A percentile compares a stretch with the other conserved stretches of the same genome.
phyloP scores from a whole-genome alignment of 1,140 invertebrate genomes.

The Solenopsis fugax region DNA sequence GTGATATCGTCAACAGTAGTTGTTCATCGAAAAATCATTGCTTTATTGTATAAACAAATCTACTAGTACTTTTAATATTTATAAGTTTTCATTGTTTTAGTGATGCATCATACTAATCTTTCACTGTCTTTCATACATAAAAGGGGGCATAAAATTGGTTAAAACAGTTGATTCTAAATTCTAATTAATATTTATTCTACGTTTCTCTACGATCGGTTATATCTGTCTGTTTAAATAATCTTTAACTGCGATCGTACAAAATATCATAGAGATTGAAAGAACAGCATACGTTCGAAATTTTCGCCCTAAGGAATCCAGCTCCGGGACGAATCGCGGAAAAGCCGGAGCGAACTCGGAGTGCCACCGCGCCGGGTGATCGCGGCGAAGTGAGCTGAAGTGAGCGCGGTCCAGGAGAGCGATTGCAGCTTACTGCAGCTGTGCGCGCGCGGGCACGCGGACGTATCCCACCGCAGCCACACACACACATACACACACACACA shows the following conservation, averaged over 20 bases:
- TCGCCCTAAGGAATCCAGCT: neutral
- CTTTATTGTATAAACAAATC: neutral
- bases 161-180: neutral
- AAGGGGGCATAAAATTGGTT: neutral
- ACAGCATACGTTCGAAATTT: neutral
- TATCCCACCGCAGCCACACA: slow-evolving; percentile 41
- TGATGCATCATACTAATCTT: neutral
- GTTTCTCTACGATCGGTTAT: neutral
- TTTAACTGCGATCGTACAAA: neutral
- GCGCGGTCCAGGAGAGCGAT: slow-evolving; percentile 73
- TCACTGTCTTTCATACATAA: neutral
- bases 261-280: neutral
- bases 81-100: neutral
- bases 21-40: neutral
- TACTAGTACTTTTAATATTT: neutral
- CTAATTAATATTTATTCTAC: neutral
- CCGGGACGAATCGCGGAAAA: slow-evolving; percentile 47
- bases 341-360: slow-evolving; percentile 41
- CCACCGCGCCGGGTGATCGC: slow-evolving; percentile 61
- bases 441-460: slow-evolving; percentile 31
- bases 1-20: neutral
- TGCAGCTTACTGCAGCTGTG: slow-evolving; percentile 57
- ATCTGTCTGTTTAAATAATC: neutral
- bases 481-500: neutral
- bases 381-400: slow-evolving; percentile 68